phyloP scores from a whole-genome alignment of 2,888 invertebrate genomes.

The Tetrapedia diversipes region DNA sequence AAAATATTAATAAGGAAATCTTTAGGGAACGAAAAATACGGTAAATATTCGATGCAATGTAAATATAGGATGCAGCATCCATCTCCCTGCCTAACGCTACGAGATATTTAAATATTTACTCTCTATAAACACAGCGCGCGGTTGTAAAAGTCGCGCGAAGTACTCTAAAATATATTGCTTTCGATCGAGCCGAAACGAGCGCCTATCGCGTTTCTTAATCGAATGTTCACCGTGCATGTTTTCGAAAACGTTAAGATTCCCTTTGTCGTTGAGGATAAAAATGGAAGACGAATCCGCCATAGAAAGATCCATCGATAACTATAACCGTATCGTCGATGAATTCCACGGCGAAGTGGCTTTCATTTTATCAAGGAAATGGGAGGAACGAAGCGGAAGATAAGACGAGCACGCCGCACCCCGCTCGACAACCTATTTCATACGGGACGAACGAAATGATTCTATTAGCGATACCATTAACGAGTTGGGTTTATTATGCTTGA shows the following conservation, averaged over 20 bases:
- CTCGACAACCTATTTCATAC: slow-evolving; percentile 52
- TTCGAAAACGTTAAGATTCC: background rate
- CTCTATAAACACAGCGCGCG: slow-evolving; percentile 59
- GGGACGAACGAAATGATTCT: slow-evolving; percentile 77
- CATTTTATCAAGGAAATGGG: slow-evolving; percentile 36
- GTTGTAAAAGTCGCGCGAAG: slow-evolving; percentile 55
- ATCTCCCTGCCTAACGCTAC: slow-evolving; percentile 44
- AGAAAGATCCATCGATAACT: background rate
- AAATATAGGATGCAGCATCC: slow-evolving; percentile 34
- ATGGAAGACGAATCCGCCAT: too few species aligned
- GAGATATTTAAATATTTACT: slow-evolving; percentile 68
- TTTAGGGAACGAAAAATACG: background rate
- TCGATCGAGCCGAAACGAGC: slow-evolving; percentile 15
- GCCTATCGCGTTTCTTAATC: slow-evolving; percentile 30
- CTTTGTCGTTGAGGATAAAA: background rate
- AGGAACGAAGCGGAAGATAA: slow-evolving; percentile 19
- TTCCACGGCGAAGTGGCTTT: slow-evolving; percentile 5
- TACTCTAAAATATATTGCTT: slow-evolving; percentile 37
- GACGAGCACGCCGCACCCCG: slow-evolving; percentile 21
- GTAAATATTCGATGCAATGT: slow-evolving; percentile 16
- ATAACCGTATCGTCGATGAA: slow-evolving; percentile 2
- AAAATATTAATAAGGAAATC: background rate
- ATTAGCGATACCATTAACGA: slow-evolving; percentile 81
- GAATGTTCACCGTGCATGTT: background rate
- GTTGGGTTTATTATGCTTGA: slow-evolving; percentile 77